Evolutionary conservation across 2,797 vertebrate genomes (phyloP).

Genomic region (Euphonia xanthogaster): DNA sequence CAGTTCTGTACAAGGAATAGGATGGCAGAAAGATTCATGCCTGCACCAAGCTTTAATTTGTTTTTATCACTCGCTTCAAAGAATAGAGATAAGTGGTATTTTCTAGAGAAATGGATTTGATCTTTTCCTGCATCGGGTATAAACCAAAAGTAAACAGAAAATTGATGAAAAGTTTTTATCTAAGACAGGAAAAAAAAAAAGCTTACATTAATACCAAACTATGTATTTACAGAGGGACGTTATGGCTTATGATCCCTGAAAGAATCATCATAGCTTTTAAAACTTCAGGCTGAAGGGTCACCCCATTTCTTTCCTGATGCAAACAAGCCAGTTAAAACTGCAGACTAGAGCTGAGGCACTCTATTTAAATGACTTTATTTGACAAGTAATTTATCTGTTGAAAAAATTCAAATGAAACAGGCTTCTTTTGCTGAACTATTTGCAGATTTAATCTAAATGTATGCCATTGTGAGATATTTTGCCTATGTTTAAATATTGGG

Average conservation of each 20-base stretch:
- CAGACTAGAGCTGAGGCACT: neutral
- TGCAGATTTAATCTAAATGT: neutral
- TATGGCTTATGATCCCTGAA: neutral
- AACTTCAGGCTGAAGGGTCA: neutral
- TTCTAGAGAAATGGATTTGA: neutral
- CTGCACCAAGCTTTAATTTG: neutral
- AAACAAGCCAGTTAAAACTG: neutral
- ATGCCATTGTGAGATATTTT: neutral
- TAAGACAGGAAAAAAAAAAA: neutral
- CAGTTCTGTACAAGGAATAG: neutral
- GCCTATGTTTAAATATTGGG: neutral
- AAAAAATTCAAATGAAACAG: neutral
- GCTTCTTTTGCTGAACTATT: neutral
- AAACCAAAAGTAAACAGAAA: neutral
- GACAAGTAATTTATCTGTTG: neutral
- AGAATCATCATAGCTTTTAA: neutral
- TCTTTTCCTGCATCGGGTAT: neutral
- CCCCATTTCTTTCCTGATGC: neutral
- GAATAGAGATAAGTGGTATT: neutral
- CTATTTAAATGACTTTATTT: neutral
- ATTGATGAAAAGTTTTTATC: neutral
- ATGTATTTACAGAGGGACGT: neutral
- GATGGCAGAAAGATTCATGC: neutral
- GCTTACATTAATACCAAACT: neutral
- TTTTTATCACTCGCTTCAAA: neutral